Base-by-base conservation (phyloP, 2,888 invertebrate genomes). In the Nomada ruficornis region DNA sequence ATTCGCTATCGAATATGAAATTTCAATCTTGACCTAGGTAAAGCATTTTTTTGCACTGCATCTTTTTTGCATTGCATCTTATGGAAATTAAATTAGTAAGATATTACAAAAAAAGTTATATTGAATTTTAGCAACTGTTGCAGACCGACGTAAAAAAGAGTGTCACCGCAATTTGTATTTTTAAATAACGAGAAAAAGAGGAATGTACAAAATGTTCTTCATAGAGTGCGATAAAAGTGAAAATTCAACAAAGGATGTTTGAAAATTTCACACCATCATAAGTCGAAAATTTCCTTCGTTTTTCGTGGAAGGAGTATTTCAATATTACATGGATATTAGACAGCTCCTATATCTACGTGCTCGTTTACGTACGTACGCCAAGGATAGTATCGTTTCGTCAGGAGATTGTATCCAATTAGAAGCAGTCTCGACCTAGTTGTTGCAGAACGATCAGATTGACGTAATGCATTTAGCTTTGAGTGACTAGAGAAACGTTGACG, bases 361-460 rank as follows among this genome's bases (percentile, higher is more conserved):
- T 71, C 62, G 59, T 73, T 67, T 75, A 77, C 67, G 63, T 59
- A 20, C 15, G 3, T 47, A 47, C 20, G 18, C 73, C 76, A 78
- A 78, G 73, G n/a, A 60, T 76, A 60, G 57, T 71, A 76, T 80
- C 77, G 62, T 62, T 63, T 86, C 62, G 23, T 62, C 52, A 54
- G 65, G 60, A 63, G 69, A 86, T 79, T 65, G 78, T 75, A 72
- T 67, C 75, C 75, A 85, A 85, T 86, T 86, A 79, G 77, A 80
- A 54, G 11, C 52, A 77, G 62, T 83, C 74, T 69, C 76, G 78
- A 77, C 71, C 77, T 63, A 78, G 68, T 85, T 83, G 72, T 55
- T 60, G 29, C 67, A 42, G 54, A 85, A 83, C 76, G 72, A 81
- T 85, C 78, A 44, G 77, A 75, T 70, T 76, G 77, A 84, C 72